phyloP scores from a whole-genome alignment of 2,888 invertebrate genomes.

The Malacosoma neustria region DNA sequence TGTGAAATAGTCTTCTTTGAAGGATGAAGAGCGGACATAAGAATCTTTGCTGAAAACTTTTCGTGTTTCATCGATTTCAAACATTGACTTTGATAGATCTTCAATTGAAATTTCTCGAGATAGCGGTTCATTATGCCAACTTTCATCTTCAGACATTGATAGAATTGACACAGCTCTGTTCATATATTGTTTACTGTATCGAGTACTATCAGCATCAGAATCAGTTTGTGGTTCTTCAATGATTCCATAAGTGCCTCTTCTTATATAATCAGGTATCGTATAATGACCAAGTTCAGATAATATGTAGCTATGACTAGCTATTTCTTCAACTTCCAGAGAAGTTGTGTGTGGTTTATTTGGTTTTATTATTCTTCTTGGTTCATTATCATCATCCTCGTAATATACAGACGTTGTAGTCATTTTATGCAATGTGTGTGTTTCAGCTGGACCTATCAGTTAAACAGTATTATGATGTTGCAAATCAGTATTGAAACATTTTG shows the following conservation, averaged over 20 bases:
- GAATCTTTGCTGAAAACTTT: slow-evolving; percentile 70
- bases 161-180: slow-evolving; percentile 78
- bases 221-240: slow-evolving; percentile 70
- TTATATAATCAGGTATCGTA: slow-evolving; percentile 53
- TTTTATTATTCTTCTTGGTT: slow-evolving; percentile 45
- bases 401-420: slow-evolving; percentile 76
- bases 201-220: slow-evolving; percentile 63
- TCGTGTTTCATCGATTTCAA: slow-evolving; percentile 64
- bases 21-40: slow-evolving; percentile 56
- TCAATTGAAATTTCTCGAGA: slow-evolving; percentile 76
- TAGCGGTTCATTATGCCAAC: slow-evolving; percentile 67
- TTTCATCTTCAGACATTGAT: slow-evolving; percentile 79
- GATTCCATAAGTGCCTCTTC: slow-evolving; percentile 60
- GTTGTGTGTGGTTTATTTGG: slow-evolving; percentile 68
- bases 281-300: slow-evolving; percentile 69
- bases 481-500: slow-evolving; percentile 16
- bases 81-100: slow-evolving; percentile 69
- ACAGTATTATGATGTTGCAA: slow-evolving; percentile 53
- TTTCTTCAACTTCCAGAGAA: slow-evolving; percentile 75
- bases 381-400: slow-evolving; percentile 62
- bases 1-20: slow-evolving; percentile 61
- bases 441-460: slow-evolving; percentile 78
- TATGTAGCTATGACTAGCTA: slow-evolving; percentile 75
- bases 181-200: slow-evolving; percentile 34
- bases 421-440: slow-evolving; percentile 79